These are phyloP conservation scores for Erythrocercus mccallii DNA, from an alignment of 2,113 vertebrate species.

Conservation along the genomic window DNA sequence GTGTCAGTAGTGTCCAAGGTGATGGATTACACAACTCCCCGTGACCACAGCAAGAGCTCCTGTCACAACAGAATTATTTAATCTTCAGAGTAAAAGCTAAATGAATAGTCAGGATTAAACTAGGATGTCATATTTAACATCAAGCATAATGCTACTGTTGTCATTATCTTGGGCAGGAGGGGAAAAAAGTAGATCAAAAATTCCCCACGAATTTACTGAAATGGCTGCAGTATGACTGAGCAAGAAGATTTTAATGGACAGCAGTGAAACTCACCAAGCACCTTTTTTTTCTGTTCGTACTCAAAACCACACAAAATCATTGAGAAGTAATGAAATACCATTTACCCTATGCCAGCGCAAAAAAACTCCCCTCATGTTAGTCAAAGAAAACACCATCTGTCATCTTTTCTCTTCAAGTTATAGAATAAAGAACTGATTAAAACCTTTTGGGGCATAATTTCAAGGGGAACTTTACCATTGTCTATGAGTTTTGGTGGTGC, in stretches of 20 bases:
- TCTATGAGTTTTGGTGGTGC: neutral
- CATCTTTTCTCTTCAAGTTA: neutral
- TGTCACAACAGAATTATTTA: neutral
- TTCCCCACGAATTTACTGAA: neutral
- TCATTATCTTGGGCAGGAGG: neutral
- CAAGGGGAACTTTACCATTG: neutral
- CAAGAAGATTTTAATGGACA: neutral
- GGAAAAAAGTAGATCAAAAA: neutral
- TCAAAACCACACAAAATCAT: neutral
- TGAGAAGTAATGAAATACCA: conserved; percentile 18
- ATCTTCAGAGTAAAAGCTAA: neutral
- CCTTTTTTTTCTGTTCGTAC: neutral
- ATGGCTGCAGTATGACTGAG: neutral
- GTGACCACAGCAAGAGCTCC: neutral
- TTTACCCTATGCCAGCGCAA: conserved; percentile 23
- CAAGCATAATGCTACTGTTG: neutral
- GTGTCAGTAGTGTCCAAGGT: neutral
- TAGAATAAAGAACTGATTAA: neutral
- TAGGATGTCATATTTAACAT: neutral
- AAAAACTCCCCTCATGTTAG: conserved; percentile 15
- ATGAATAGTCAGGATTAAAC: neutral
- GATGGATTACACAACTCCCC: neutral
- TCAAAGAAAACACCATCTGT: conserved; percentile 45
- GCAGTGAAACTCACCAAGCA: neutral
- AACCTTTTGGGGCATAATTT: neutral